These are phyloP conservation scores for Brachionus manjavacas DNA, from an alignment of 1,140 invertebrate species.

Conservation along the genomic window DNA sequence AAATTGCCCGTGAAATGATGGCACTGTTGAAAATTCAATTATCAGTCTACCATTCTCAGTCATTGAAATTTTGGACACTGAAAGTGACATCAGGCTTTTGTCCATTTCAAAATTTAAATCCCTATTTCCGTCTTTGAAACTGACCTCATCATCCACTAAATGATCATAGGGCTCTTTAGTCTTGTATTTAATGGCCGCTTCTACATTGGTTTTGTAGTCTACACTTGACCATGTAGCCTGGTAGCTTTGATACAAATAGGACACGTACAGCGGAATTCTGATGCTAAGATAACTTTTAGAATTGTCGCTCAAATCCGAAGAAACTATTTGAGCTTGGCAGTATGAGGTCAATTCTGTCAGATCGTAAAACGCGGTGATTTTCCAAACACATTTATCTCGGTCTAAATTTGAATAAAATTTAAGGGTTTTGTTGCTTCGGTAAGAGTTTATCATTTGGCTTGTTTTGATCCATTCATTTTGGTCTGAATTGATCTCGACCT, in stretches of 20 bases:
- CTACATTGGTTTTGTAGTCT: constrained; percentile 59
- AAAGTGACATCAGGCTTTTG: constrained; percentile 55
- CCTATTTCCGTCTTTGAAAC: no score
- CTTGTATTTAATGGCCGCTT: constrained; percentile 59
- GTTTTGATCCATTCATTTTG: not conserved
- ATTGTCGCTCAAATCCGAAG: constrained; percentile 56
- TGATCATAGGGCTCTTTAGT: constrained; percentile 48
- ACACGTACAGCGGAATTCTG: constrained; percentile 58
- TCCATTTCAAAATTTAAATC: constrained; percentile 45
- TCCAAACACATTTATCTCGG: constrained; percentile 58
- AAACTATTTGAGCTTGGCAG: constrained; percentile 54
- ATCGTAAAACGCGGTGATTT: constrained; percentile 59
- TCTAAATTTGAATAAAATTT: constrained; percentile 58
- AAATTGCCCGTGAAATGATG: constrained; percentile 52
- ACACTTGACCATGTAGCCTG: constrained; percentile 57
- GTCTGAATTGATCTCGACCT: not conserved
- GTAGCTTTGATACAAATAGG: constrained; percentile 56
- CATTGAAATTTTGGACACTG: constrained; percentile 58
- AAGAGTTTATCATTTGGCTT: not conserved
- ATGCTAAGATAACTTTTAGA: constrained; percentile 57
- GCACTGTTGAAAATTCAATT: constrained; percentile 16
- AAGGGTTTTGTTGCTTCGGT: constrained; percentile 51
- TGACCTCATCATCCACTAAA: constrained; percentile 49
- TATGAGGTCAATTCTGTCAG: constrained; percentile 59
- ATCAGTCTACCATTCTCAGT: not conserved